Percentiles rank a stretch among this genome's conserved stretches.
Conservation (phyloP, 2,113 vertebrate genomes). For the Delphinapterus leucas region DNA sequence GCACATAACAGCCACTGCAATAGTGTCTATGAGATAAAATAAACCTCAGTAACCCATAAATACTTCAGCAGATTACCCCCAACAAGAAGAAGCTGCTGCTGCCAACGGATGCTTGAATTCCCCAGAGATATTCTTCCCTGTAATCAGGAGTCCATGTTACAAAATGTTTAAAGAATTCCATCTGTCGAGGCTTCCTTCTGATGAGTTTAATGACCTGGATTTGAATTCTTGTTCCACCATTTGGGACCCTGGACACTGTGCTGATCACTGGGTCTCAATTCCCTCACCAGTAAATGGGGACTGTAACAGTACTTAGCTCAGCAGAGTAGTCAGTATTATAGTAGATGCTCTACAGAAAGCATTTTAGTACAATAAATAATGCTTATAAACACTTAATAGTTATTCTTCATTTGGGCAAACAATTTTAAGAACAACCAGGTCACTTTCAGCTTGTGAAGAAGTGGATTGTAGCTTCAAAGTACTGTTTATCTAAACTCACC, state of each 20-base stretch:
- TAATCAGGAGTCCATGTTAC: neutral
- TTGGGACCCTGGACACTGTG: neutral
- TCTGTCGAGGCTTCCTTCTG: neutral
- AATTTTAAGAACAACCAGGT: neutral
- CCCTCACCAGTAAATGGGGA: neutral
- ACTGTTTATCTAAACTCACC: neutral
- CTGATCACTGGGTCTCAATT: neutral
- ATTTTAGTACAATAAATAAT: neutral
- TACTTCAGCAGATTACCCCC: neutral
- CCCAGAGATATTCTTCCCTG: neutral
- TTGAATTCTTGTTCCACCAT: neutral
- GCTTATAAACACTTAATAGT: neutral
- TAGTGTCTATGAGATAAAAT: neutral
- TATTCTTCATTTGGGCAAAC: constrained; percentile 8
- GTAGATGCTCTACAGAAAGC: neutral
- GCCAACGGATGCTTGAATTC: neutral
- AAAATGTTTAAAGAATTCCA: neutral
- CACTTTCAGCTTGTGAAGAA: neutral
- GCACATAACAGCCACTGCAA: neutral
- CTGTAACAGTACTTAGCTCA: neutral
- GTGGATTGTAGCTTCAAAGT: constrained; percentile 18
- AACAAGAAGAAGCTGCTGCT: neutral
- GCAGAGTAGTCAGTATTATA: neutral
- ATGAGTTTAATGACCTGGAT: neutral
- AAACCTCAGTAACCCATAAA: neutral